phyloP scores from a whole-genome alignment of 2,888 invertebrate species.

The Netelia virgata region DNA sequence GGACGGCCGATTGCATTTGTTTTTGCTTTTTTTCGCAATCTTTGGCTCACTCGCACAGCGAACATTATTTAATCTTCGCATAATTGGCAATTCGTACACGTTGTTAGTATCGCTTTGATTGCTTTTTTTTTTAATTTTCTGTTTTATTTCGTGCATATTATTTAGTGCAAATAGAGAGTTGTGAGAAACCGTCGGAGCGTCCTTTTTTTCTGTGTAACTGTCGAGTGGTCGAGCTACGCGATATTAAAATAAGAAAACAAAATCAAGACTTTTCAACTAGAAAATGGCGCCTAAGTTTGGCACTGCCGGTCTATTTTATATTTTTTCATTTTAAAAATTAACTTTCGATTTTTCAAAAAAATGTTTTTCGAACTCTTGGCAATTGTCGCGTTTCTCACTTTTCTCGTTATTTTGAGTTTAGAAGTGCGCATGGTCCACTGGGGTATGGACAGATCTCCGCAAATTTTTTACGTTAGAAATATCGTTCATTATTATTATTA shows the following conservation, averaged over 20 bases:
- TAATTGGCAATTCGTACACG: conserved; percentile 63
- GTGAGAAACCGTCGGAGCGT: conserved; percentile 53
- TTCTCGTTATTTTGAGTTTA: background rate
- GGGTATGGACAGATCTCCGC: background rate
- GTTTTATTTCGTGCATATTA: conserved; percentile 63
- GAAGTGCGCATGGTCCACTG: background rate
- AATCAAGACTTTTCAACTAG: background rate
- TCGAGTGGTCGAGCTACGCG: conserved; percentile 50
- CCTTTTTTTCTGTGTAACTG: conserved; percentile 15
- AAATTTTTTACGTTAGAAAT: background rate
- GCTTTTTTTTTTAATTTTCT: conserved; percentile 18
- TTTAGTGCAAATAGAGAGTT: conserved; percentile 56
- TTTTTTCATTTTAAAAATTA: conserved; percentile 4
- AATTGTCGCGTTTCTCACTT: conserved; percentile 18
- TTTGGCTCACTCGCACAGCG: background rate
- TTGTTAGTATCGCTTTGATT: conserved; percentile 65
- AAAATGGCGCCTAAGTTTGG: conserved; percentile 48
- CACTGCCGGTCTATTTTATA: conserved; percentile 17
- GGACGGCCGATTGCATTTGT: background rate
- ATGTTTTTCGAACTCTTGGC: background rate
- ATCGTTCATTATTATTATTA: too few relatives aligned
- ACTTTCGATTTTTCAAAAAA: conserved; percentile 41
- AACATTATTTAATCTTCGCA: background rate
- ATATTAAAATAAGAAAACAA: background rate
- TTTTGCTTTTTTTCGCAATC: background rate